Evolutionary conservation across 2,797 vertebrate species (phyloP), one percentile per base, ranked within the genome.

Genomic region (Channa striata): DNA sequence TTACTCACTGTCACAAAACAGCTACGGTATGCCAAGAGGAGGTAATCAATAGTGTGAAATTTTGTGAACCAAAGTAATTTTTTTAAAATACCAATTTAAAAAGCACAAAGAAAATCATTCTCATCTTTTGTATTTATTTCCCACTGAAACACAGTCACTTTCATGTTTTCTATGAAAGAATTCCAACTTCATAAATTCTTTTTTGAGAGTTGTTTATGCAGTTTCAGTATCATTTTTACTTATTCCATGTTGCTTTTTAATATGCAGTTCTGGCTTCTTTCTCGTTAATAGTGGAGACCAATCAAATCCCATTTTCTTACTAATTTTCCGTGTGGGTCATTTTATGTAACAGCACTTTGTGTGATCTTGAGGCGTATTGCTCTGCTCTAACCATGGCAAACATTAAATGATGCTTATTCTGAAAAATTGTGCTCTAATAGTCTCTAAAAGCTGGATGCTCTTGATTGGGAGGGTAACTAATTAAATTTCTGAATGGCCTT

Each of bases 381-480:
- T 67, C 60, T n/a, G 50, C 64, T 74, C 52, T 48, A 74, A 74
- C 75, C 56, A 72, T 37, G 33, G 40, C 57, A 39, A 51, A 63
- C 65, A 44, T 76, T 77, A 65, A 74, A 46, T 84, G 61, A 72
- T 72, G 53, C 51, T 62, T 49, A 51, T 62, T 80, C 67, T 89
- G 83, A 89, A 88, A 85, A 61, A 86, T 84, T 77, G 67, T 68
- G 63, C 47, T 71, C 67, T 77, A 80, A 83, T 86, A 74, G 64
- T 87, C 63, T 69, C 65, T 71, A 33, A 72, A 78, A 62, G 59
- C 71, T 64, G 62, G 77, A 74, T 77, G 80, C 81, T 81, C 80
- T 63, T 77, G 58, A 87, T 78, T 70, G 42, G 48, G 68, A 66
- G 51, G 54, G 75, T 62, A 72, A 69, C 80, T 81, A 74, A 85